Percentiles rank a stretch among this genome's conserved stretches.
These are phyloP conservation scores for Agapornis roseicollis DNA, from an alignment of 2,113 vertebrate genomes.

Conservation along the genomic window DNA sequence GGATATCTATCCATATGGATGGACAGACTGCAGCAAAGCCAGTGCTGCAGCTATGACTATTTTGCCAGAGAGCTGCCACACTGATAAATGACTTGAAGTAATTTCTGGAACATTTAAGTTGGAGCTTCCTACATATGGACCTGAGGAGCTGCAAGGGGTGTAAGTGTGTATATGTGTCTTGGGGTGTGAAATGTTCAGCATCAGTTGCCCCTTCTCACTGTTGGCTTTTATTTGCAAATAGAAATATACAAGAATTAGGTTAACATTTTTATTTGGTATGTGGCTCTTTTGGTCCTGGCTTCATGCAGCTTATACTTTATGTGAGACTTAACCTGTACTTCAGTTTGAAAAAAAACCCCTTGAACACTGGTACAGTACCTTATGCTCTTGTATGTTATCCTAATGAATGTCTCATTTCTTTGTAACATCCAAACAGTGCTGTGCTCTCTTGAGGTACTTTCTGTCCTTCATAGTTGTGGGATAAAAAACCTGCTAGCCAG, in stretches of 20 bases:
- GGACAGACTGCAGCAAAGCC: not conserved
- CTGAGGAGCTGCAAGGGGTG: not conserved
- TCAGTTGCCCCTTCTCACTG: not conserved
- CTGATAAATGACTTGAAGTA: not conserved
- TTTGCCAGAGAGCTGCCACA: not conserved
- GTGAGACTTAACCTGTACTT: not conserved
- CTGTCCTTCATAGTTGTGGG: conserved; percentile 60
- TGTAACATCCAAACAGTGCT: conserved; percentile 58
- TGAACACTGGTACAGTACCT: not conserved
- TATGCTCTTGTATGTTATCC: conserved; percentile 8
- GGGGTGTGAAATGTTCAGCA: not conserved
- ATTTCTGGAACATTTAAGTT: not conserved
- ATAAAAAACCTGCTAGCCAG: conserved; percentile 42
- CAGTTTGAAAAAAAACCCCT: conserved; percentile 38
- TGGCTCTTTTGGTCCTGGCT: not conserved
- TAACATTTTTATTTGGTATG: not conserved
- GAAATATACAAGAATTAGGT: not conserved
- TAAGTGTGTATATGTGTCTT: not conserved
- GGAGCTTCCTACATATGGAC: not conserved
- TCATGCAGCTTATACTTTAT: not conserved
- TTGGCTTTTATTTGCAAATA: not conserved
- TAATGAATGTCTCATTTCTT: conserved; percentile 64
- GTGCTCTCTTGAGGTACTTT: conserved; percentile 56
- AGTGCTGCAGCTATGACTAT: not conserved
- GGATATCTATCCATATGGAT: not conserved